A percentile compares a stretch with the other conserved stretches of the same genome.
Conservation (phyloP, 2,888 invertebrate species). For the Drosophila algonquin region DNA sequence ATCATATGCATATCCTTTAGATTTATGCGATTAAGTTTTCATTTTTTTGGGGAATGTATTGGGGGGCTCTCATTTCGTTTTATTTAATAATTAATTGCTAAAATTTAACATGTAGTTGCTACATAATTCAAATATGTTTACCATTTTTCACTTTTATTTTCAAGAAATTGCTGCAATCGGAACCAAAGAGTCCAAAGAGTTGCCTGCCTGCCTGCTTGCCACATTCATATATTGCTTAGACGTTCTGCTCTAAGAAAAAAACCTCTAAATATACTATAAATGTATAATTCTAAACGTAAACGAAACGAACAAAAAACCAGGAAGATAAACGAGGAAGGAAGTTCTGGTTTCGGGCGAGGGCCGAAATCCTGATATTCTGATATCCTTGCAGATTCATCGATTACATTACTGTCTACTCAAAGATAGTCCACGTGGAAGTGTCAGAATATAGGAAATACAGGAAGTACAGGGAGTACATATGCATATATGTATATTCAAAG, state of each 20-base stretch:
- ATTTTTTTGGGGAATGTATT: conserved; percentile 9
- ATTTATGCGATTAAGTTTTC: conserved; percentile 21
- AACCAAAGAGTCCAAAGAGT: conserved; percentile 11
- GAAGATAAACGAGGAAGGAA: neutral
- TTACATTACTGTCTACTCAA: too few relatives aligned
- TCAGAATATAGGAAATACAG: too few relatives aligned
- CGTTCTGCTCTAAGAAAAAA: conserved; percentile 17
- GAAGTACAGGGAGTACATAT: too few relatives aligned
- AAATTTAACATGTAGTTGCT: conserved; percentile 77
- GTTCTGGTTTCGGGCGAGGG: conserved; percentile 13
- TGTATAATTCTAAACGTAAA: conserved; percentile 9
- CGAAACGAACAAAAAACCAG: conserved; percentile 6
- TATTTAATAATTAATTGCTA: conserved; percentile 63
- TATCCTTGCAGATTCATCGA: conserved; percentile 13
- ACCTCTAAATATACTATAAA: conserved; percentile 1
- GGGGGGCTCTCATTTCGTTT: conserved; percentile 17
- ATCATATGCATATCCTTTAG: conserved; percentile 9
- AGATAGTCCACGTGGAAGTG: too few relatives aligned
- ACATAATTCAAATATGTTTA: conserved; percentile 74
- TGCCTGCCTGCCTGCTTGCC: conserved; percentile 12
- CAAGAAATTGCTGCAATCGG: neutral
- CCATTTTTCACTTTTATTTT: conserved; percentile 31
- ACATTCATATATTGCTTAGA: conserved; percentile 28
- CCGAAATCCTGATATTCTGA: conserved; percentile 9
- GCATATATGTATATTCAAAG: too few relatives aligned